These are phyloP conservation scores for Proterorhinus semilunaris DNA, from an alignment of 2,113 vertebrate genomes.

Conservation along the genomic window DNA sequence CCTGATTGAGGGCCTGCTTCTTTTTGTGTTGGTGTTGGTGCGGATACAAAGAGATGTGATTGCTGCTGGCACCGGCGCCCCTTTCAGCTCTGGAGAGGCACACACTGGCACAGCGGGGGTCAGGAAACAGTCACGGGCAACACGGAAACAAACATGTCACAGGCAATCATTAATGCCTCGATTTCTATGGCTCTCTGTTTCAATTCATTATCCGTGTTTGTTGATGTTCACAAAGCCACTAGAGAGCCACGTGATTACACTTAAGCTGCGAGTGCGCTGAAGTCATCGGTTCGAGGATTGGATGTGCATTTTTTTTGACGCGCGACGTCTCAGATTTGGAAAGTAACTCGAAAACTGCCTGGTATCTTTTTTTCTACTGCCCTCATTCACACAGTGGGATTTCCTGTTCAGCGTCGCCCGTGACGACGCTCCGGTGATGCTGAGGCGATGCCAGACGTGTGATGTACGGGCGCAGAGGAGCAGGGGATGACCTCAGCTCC, in stretches of 20 bases:
- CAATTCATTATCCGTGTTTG: neutral
- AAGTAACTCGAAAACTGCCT: neutral
- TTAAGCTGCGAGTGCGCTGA: too few relatives aligned
- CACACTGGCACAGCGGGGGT: constrained; percentile 39
- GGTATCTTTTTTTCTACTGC: neutral
- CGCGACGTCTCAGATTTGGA: neutral
- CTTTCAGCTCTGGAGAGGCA: constrained; percentile 47
- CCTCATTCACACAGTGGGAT: neutral
- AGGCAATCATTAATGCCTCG: constrained; percentile 20
- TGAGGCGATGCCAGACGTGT: constrained; percentile 60
- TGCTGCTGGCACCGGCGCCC: constrained; percentile 46
- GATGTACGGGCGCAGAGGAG: constrained; percentile 58
- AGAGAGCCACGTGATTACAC: neutral
- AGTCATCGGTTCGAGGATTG: too few relatives aligned
- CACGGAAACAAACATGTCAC: constrained; percentile 23
- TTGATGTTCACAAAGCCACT: neutral
- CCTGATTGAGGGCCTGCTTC: constrained; percentile 35
- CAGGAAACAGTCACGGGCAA: constrained; percentile 9
- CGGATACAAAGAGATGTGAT: constrained; percentile 65
- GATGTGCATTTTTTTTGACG: too few relatives aligned
- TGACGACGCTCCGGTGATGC: constrained; percentile 41
- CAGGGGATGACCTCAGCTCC: constrained; percentile 59
- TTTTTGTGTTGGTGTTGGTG: constrained; percentile 36
- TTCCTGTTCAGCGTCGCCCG: constrained; percentile 47
- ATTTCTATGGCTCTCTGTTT: constrained; percentile 6